Conservation (phyloP, 2,888 invertebrate species). For the Lasioglossum pauxillum region DNA sequence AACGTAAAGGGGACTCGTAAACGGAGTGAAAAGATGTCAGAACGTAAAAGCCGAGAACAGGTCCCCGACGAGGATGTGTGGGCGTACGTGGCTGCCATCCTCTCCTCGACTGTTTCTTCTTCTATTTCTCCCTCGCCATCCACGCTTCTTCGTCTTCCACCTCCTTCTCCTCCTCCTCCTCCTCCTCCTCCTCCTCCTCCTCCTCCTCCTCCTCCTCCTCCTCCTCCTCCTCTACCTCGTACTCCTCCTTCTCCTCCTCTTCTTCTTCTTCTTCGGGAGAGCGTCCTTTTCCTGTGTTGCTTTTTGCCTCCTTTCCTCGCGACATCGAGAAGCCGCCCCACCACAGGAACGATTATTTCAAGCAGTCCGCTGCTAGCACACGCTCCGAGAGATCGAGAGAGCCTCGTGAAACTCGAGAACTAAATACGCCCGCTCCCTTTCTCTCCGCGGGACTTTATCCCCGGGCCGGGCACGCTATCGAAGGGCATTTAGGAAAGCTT, state of each 20-base stretch:
- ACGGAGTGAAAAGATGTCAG: slow-evolving; percentile 76
- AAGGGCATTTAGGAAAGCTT: slow-evolving; percentile 43
- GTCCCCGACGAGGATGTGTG: slow-evolving; percentile 74
- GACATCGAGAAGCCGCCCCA: slow-evolving; percentile 26
- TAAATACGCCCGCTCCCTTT: slow-evolving; percentile 26
- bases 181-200: background rate
- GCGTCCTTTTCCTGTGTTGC: slow-evolving; percentile 1
- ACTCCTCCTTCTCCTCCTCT: background rate
- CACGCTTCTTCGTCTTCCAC: background rate
- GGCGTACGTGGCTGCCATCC: slow-evolving; percentile 71
- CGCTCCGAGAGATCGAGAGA: background rate
- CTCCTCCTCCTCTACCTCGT: too few relatives aligned
- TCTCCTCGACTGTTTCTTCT: slow-evolving; percentile 26
- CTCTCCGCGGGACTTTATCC: slow-evolving; percentile 10
- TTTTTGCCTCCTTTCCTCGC: slow-evolving; percentile 25
- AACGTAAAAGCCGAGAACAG: slow-evolving; percentile 76
- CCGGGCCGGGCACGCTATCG: slow-evolving; percentile 14
- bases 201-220: background rate
- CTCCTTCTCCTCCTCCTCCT: slow-evolving; percentile 26
- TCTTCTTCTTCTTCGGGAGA: background rate
- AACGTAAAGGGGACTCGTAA: slow-evolving; percentile 81
- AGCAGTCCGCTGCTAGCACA: slow-evolving; percentile 21
- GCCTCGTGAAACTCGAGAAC: slow-evolving; percentile 48
- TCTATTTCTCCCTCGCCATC: slow-evolving; percentile 5
- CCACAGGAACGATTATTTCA: slow-evolving; percentile 35